These are phyloP conservation scores for Monodelphis domestica DNA, from an alignment of 2,797 vertebrate species.

Conservation along the genomic window DNA sequence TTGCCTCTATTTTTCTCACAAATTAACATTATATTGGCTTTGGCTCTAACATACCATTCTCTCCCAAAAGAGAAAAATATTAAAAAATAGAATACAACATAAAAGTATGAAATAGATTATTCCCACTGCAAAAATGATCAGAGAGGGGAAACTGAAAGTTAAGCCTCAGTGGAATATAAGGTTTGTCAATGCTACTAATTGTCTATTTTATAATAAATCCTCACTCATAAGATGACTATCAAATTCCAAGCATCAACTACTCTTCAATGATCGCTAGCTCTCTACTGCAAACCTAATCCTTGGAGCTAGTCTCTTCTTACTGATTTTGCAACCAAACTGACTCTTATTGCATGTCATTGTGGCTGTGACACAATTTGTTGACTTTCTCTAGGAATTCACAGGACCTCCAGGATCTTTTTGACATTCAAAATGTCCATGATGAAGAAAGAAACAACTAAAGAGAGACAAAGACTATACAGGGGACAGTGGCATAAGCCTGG, in stretches of 20 bases:
- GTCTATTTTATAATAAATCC: not conserved
- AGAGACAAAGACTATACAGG: not conserved
- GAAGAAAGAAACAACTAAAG: not conserved
- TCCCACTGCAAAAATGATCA: not conserved
- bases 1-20: not conserved
- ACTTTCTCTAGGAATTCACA: not conserved
- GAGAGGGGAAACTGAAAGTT: not conserved
- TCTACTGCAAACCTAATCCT: not conserved
- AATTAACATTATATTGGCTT: not conserved
- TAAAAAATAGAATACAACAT: not conserved
- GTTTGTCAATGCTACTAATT: not conserved
- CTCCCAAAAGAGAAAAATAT: not conserved
- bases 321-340: not conserved
- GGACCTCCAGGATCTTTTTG: not conserved
- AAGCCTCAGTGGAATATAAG: not conserved
- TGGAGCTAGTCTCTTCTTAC: not conserved
- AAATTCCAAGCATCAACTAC: not conserved
- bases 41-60: not conserved
- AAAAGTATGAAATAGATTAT: not conserved
- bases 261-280: not conserved
- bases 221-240: not conserved
- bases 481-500: not conserved
- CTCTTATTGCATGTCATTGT: not conserved
- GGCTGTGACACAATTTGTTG: not conserved
- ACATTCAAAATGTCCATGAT: not conserved